Evolutionary conservation across 1,140 invertebrate species (phyloP), one percentile per base, ranked within the genome.

Genomic region (Daktulosphaira vitifoliae): DNA sequence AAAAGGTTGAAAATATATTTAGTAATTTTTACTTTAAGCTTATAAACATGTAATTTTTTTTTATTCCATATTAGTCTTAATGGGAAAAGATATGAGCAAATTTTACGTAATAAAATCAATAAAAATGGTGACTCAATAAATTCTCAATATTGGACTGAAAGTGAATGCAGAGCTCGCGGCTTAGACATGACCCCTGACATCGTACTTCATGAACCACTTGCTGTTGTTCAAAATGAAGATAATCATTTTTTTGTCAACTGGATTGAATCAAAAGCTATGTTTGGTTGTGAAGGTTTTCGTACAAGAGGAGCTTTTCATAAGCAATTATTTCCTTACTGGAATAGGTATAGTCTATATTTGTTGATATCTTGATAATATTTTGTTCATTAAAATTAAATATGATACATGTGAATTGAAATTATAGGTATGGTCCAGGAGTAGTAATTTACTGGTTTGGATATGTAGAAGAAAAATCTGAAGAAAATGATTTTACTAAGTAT

Each of bases 391-490:
- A n/a, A n/a, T n/a, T n/a, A n/a, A n/a, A n/a, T n/a, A n/a, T n/a
- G n/a, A n/a, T n/a, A n/a, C n/a, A n/a, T n/a, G n/a, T n/a, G n/a
- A n/a, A n/a, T n/a, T n/a, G n/a, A n/a, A n/a, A n/a, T 33, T 33
- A 6, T 6, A 33, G 29, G 29, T 86, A 95, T 82, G 94, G 94
- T 3, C 84, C 91, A 15, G 93, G 93, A 3, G 78, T 96, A 64
- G 89, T 96, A 3, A 95, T 97, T 69, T 97, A 96, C 74, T 97
- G 93, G 93, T 93, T 94, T 80, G 92, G 92, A 20, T 95, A 85
- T 74, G 76, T 94, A 15, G 88, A 92, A 1, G 18, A 62, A 4
- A 20, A 48, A 33, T 6, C 29, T 33, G 5, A 33, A 11, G 29
- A 33, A 5, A 11, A 11, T 11, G 29, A 33, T 33, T 11, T 33